Conservation (phyloP, 2,113 vertebrate genomes). For the Forbesichthys agassizii region DNA sequence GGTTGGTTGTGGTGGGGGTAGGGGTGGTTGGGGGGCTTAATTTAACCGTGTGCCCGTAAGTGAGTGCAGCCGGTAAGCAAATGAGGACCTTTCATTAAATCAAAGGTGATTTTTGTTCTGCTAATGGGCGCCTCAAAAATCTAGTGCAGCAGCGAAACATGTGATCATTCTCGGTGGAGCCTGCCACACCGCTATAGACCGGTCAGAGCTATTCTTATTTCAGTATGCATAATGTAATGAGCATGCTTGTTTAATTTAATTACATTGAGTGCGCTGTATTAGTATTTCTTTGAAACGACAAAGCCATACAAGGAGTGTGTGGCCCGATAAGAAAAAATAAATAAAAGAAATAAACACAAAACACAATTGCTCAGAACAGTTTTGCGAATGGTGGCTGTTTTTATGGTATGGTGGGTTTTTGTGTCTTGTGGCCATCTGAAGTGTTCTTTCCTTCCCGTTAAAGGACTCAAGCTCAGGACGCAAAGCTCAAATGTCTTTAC, state of each 20-base stretch:
- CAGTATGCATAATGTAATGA: constrained; percentile 79
- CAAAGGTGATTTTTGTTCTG: constrained; percentile 81
- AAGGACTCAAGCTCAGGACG: constrained; percentile 30
- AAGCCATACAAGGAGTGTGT: constrained; percentile 44
- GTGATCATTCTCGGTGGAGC: constrained; percentile 75
- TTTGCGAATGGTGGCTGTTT: constrained; percentile 59
- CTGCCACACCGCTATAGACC: constrained; percentile 60
- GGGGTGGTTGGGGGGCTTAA: constrained; percentile 54
- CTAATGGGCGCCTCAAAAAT: constrained; percentile 78
- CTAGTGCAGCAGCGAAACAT: constrained; percentile 68
- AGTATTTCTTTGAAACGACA: constrained; percentile 69
- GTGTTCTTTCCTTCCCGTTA: constrained; percentile 18
- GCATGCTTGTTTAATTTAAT: constrained; percentile 74
- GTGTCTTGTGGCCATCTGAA: constrained; percentile 12
- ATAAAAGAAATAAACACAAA: constrained; percentile 15
- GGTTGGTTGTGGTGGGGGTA: constrained; percentile 19
- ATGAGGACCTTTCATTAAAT: constrained; percentile 80
- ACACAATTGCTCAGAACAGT: constrained; percentile 45
- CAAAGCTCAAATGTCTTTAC: constrained; percentile 55
- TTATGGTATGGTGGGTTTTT: constrained; percentile 53
- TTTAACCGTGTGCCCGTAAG: constrained; percentile 76
- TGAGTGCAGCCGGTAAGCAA: constrained; percentile 75
- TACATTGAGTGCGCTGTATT: constrained; percentile 72
- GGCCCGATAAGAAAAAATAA: constrained; percentile 66
- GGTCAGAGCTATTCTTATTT: constrained; percentile 77